Evolutionary conservation across 2,113 vertebrate genomes (phyloP), one percentile per base, ranked within the genome.

Genomic region (Forbesichthys agassizii): DNA sequence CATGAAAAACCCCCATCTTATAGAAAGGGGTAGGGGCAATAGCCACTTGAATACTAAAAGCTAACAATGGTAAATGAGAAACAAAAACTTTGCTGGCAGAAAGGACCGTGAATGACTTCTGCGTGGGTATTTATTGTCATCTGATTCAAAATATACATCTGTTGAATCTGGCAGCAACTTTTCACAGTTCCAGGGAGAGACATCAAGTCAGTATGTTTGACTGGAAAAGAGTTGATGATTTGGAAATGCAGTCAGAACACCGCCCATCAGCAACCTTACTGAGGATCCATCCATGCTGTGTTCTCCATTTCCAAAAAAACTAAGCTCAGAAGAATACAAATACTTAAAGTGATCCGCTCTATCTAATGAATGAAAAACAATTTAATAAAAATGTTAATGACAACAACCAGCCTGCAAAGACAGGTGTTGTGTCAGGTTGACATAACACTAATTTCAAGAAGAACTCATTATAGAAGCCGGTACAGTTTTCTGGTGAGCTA

Each of bases 41-140:
- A 61, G 78, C 80, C 82, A 85, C 84, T 87, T 84, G 64, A 58
- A 60, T 4, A 68, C 69, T 73, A 73, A 1, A 64, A 59, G 11
- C 6, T 55, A 77, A 68, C 59, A 80, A 69, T 68, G 68, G 61
- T 48, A 65, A 64, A 71, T 61, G 81, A 55, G 20, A 77, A 55
- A 81, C 2, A 18, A 42, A 42, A 6, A 9, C 54, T 55, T 55
- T n/a, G 27, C 57, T 53, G 57, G 12, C 49, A n/a, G 33, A 49
- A 77, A 59, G 68, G 57, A 48, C 11, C 11, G 61, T 42, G 71
- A 63, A 53, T 14, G 66, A 74, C 48, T 7, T 27, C 6, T 11
- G 47, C 9, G 36, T 27, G 48, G 53, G 71, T 61, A 72, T 80
- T 78, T 66, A 71, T 64, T 68, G 47, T 9, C 33, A 73, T 82